Conservation (phyloP, 2,888 invertebrate species). For the Dyspetes luteomarginatus region DNA sequence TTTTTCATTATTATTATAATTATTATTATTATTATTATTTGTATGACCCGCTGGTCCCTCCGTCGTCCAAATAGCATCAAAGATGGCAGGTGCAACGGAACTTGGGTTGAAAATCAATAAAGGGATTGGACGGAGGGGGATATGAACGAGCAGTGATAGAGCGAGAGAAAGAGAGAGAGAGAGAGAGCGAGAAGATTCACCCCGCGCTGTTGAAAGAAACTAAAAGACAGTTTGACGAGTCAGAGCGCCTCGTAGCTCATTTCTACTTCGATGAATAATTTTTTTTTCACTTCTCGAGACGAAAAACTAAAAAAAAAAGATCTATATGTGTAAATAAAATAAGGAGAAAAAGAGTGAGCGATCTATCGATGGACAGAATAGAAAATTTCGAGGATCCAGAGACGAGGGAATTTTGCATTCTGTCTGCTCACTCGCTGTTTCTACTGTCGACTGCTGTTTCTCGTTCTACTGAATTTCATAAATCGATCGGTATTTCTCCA, state of each 20-base stretch:
- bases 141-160: conserved; percentile 33
- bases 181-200: conserved; percentile 27
- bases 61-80: conserved; percentile 54
- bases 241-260: conserved; percentile 4
- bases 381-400: conserved; percentile 49
- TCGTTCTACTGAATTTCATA: neutral
- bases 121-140: conserved; percentile 74
- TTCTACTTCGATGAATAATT: neutral
- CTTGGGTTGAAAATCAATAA: conserved; percentile 79
- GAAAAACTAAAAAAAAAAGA: neutral
- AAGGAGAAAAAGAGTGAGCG: neutral
- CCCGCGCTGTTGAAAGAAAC: conserved; percentile 34
- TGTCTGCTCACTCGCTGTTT: neutral
- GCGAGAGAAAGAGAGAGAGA: conserved; percentile 29
- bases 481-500: neutral
- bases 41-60: neutral
- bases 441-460: too few relatives aligned
- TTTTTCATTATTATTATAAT: too few relatives aligned
- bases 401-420: conserved; percentile 1
- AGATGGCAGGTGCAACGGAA: conserved; percentile 77
- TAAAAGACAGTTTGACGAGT: conserved; percentile 36
- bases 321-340: neutral
- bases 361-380: conserved; percentile 30
- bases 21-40: neutral
- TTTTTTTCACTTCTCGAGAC: conserved; percentile 2